Conservation (phyloP, 2,797 vertebrate species). For the Pantherophis vulpinus region DNA sequence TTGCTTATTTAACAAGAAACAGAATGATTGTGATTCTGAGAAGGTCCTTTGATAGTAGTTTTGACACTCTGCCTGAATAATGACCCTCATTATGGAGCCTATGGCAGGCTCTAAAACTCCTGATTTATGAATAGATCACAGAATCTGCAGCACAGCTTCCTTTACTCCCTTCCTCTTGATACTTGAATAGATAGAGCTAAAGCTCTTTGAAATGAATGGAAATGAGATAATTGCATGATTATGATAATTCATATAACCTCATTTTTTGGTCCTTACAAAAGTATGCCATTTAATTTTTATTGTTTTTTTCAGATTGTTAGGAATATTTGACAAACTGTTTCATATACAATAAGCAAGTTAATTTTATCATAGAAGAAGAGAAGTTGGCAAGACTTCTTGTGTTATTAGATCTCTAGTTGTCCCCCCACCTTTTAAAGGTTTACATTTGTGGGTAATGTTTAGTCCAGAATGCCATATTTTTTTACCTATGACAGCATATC, state of each 20-base stretch:
- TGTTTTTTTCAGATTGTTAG: constrained; percentile 63
- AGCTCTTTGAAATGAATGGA: constrained; percentile 69
- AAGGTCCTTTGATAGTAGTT: constrained; percentile 99
- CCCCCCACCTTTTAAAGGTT: neutral
- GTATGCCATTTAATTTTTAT: constrained; percentile 67
- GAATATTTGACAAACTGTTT: constrained; percentile 64
- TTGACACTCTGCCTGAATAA: constrained; percentile 99
- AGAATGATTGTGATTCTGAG: constrained; percentile 99
- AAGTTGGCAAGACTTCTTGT: constrained; percentile 51
- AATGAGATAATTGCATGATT: constrained; percentile 74
- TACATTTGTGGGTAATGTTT: neutral
- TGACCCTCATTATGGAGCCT: constrained; percentile 99
- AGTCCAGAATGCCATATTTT: neutral
- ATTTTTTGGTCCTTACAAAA: constrained; percentile 68
- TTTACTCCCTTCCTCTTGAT: constrained; percentile 70
- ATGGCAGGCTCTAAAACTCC: constrained; percentile 98
- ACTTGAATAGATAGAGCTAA: constrained; percentile 67
- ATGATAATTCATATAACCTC: constrained; percentile 70
- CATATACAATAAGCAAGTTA: constrained; percentile 26
- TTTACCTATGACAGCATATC: neutral
- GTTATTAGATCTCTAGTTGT: constrained; percentile 48
- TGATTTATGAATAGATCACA: constrained; percentile 99
- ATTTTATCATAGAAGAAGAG: constrained; percentile 38
- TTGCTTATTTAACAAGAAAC: constrained; percentile 99
- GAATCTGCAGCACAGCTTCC: constrained; percentile 79